phyloP scores from a whole-genome alignment of 2,888 invertebrate genomes.

The Drosophila leonis region DNA sequence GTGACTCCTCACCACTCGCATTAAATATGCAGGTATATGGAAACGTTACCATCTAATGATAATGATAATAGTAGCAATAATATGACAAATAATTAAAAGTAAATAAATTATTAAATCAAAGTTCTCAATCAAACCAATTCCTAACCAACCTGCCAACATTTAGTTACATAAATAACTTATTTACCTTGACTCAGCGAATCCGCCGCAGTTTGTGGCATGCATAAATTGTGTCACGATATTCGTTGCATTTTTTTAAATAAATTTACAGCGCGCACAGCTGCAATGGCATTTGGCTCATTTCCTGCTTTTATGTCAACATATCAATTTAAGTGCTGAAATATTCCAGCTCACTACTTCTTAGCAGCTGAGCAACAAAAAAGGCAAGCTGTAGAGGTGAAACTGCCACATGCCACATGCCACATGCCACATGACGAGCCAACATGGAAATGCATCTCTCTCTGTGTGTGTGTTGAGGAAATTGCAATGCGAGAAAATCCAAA shows the following conservation, averaged over 20 bases:
- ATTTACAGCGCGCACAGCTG: not conserved
- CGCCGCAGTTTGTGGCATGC: conserved; percentile 6
- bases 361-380: not conserved
- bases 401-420: conserved; percentile 31
- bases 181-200: not conserved
- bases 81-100: not conserved
- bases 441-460: conserved; percentile 13
- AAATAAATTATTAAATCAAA: not conserved
- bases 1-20: too few relatives aligned
- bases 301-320: conserved; percentile 16
- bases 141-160: not conserved
- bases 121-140: not conserved
- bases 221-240: not conserved
- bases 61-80: too few relatives aligned
- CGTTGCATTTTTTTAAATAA: not conserved
- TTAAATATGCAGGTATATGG: too few relatives aligned
- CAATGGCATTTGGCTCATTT: conserved; percentile 1
- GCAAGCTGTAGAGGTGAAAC: conserved; percentile 17
- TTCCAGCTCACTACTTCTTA: conserved; percentile 20
- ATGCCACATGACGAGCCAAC: conserved; percentile 23
- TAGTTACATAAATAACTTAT: not conserved
- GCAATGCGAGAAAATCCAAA: conserved; percentile 18
- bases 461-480: conserved; percentile 16
- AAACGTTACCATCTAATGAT: too few relatives aligned
- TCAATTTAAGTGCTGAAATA: conserved; percentile 30